Evolutionary conservation across 2,113 vertebrate species (phyloP), one percentile per base, ranked within the genome.

Genomic region (Maylandia zebra): DNA sequence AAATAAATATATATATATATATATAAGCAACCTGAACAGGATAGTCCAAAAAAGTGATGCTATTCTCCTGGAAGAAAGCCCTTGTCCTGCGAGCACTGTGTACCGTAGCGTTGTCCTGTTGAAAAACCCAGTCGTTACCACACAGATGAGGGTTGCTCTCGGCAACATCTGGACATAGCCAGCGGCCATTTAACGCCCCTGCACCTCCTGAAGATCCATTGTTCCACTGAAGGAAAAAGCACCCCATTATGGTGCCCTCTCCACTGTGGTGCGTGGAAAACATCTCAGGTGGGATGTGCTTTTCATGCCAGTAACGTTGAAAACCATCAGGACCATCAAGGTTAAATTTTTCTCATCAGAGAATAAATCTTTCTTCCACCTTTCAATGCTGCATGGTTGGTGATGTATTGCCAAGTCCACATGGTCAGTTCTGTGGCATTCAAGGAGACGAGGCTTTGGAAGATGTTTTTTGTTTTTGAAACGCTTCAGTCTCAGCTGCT

Each of bases 171-270:
- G 27, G 57, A 32, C 14, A 61, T 32, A 17, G 27, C 57, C 27
- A 61, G 27, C 2, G 0, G 57, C 27, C 2, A 1, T 19, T 61
- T 19, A 17, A 34, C 1, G 2, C 16, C 16, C 57, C 2, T 61
- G 16, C 30, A 61, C 30, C 57, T 1, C 9, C 57, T 61, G 30
- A 61, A 19, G 57, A 10, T 4, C 30, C 57, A 4, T 34, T 61
- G 24, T 16, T 59, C 56, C 56, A 59, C 24, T 59, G 57, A 61
- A 61, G 16, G 57, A 34, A 34, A 61, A 61, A 61, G 57, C 57
- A 61, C 14, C 14, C 30, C 30, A 61, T 34, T 61, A 61, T 1
- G 16, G 57, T 10, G 16, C 2, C 8, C 27, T 1, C 56, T 59
- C 3, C 27, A 59, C 56, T 61, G 30, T 61, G 16, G 5, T 10